Evolutionary conservation across 1,140 invertebrate genomes (phyloP), one percentile per base, ranked within the genome.

Genomic region (Drosophila burlai): DNA sequence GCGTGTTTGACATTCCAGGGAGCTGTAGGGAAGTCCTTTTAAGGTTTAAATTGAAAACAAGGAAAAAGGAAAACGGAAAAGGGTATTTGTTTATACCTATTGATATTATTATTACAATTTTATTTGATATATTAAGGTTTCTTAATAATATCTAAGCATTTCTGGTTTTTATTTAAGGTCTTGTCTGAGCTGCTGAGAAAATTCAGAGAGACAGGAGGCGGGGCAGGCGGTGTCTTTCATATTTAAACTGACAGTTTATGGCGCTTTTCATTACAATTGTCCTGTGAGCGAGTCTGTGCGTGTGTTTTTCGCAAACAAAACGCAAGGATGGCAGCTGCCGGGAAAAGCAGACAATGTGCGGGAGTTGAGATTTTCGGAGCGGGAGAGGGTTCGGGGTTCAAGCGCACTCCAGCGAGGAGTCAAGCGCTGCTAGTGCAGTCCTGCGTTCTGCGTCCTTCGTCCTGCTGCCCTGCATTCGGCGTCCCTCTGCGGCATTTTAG

Each of bases 211-310:
- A 7, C 2, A 16, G 38, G 3, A 16, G 15, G 16, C 6, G 26
- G 42, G 46, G 45, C 36, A 47, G 31, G 11, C 43, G 57, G 47
- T 18, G 63, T 81, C 81, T 83, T 87, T 89, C 85, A 84, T 89
- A 89, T 89, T 89, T 89, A 84, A 89, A 90, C 84, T 90, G 84
- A 89, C 84, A 89, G 81, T 84, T 89, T 89, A 89, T 89, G 89
- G 84, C 79, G 81, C 84, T 89, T 89, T 90, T 89, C 84, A 89
- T 89, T 89, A 89, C 81, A 78, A 89, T 89, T 87, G 58, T 61
- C 81, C 75, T 87, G 61, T 64, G 83, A 82, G 6, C 72, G 74
- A 75, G 84, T 24, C 24, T 78, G 68, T 54, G 77, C 78, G 9
- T 89, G 87, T 83, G 77, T 77, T 83, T 80, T 59, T 57, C 55